Percentiles rank a stretch among this genome's conserved stretches.
These are phyloP conservation scores for Perca schrenkii DNA, from an alignment of 2,113 vertebrate genomes.

Conservation along the genomic window DNA sequence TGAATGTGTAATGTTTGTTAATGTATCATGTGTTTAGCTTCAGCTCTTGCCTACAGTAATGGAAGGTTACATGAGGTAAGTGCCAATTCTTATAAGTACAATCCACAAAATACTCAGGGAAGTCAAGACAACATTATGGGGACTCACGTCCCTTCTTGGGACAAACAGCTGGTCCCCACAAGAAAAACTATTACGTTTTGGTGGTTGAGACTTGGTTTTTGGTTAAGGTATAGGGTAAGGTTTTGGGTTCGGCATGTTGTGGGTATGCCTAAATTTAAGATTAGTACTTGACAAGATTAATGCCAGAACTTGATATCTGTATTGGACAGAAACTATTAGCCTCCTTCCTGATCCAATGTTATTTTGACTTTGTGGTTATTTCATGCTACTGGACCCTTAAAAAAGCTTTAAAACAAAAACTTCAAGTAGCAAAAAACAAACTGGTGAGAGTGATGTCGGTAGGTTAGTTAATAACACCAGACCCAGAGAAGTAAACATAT, in stretches of 20 bases:
- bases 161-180: neutral
- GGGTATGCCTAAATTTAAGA: neutral
- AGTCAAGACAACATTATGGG: slow-evolving; percentile 23
- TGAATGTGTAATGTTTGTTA: slow-evolving; percentile 5
- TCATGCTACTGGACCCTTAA: neutral
- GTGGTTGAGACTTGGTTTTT: neutral
- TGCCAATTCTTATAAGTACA: slow-evolving; percentile 6
- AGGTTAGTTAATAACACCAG: neutral
- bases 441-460: neutral
- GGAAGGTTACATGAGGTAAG: slow-evolving; percentile 15
- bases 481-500: too few species aligned
- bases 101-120: neutral
- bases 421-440: neutral
- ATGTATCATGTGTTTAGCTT: neutral
- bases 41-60: slow-evolving; percentile 13
- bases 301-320: neutral
- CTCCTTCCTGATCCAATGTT: neutral
- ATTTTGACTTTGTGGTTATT: neutral
- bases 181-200: slow-evolving; percentile 11
- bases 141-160: neutral
- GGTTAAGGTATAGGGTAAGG: neutral
- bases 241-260: neutral
- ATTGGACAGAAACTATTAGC: neutral
- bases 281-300: neutral
- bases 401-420: neutral